These are phyloP conservation scores for Eleutherodactylus coqui DNA, from an alignment of 2,797 vertebrate species.

Conservation along the genomic window DNA sequence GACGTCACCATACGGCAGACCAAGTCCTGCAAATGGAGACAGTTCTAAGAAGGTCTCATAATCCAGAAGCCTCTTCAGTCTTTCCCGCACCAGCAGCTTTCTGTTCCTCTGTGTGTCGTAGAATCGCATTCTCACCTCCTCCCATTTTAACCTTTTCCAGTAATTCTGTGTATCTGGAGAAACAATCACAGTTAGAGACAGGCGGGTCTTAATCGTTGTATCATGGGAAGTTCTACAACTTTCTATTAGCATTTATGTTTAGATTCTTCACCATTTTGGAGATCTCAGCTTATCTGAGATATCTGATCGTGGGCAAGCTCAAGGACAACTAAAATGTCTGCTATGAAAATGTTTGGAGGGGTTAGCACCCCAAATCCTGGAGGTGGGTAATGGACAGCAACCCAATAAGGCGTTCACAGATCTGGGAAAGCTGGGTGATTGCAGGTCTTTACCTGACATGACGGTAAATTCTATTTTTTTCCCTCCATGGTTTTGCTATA, in stretches of 20 bases:
- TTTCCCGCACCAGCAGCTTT: slow-evolving; percentile 83
- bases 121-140: slow-evolving; percentile 75
- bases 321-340: too few species aligned
- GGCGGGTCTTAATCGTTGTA: too few species aligned
- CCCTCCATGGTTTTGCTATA: too few species aligned
- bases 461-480: too few species aligned
- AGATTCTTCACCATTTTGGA: background rate
- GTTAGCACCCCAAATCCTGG: too few species aligned
- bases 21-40: slow-evolving; percentile 81
- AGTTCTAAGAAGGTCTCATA: slow-evolving; percentile 82
- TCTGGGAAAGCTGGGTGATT: background rate
- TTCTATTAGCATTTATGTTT: background rate
- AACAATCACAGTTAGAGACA: background rate
- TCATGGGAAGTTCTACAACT: background rate
- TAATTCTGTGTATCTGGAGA: slow-evolving; percentile 76
- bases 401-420: background rate
- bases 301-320: too few species aligned
- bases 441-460: background rate
- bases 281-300: background rate
- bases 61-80: slow-evolving; percentile 81
- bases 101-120: slow-evolving; percentile 80
- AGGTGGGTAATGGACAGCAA: too few species aligned
- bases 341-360: too few species aligned
- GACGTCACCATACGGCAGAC: slow-evolving; percentile 82
- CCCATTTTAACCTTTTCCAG: slow-evolving; percentile 75